Evolutionary conservation across 2,888 invertebrate genomes (phyloP), one percentile per base, ranked within the genome.

Genomic region (Plusia festucae): DNA sequence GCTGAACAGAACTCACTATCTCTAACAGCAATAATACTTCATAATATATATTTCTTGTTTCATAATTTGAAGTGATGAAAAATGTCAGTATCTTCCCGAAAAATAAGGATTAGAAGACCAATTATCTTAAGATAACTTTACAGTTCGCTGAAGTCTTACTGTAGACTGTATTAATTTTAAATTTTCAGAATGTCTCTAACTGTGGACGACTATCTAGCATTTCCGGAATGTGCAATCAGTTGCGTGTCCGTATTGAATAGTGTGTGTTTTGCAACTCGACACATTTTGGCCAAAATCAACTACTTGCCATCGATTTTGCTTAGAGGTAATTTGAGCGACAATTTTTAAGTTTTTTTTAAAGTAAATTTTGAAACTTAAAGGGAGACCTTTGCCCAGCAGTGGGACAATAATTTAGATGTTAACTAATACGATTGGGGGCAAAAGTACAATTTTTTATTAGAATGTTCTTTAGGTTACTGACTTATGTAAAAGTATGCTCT

Each of bases 211-310:
- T 95, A 92, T 72, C 81, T 95, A 1, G 93, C 94, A 1, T 95
- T 91, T 81, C 95, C 86, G 75, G 95, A 89, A 85, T 96, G 85
- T 88, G 97, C 88, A 79, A 95, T 89, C 85, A 96, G 90, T 85
- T 97, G 86, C 89, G 96, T 85, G 79, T 93, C 86, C 68, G 92
- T 90, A 72, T 85, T 86, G 83, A 95, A 95, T 74, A 95, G 95
- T 68, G 82, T 95, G 6, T 88, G 91, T 65, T 94, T 93, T 80
- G 53, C 76, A 1, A 88, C 87, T 68, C 83, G 94, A 53, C 93
- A 94, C 60, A 79, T 62, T 34, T 82, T 95, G 53, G 85, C 90
- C 1, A 94, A 94, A 83, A 85, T 93, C 74, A 46, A 83, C 0
- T 93, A 94, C 70, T 81, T 95, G 55, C 88, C 90, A 6, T 72